Base-by-base conservation (phyloP, 2,888 invertebrate species). In the Agapostemon virescens region DNA sequence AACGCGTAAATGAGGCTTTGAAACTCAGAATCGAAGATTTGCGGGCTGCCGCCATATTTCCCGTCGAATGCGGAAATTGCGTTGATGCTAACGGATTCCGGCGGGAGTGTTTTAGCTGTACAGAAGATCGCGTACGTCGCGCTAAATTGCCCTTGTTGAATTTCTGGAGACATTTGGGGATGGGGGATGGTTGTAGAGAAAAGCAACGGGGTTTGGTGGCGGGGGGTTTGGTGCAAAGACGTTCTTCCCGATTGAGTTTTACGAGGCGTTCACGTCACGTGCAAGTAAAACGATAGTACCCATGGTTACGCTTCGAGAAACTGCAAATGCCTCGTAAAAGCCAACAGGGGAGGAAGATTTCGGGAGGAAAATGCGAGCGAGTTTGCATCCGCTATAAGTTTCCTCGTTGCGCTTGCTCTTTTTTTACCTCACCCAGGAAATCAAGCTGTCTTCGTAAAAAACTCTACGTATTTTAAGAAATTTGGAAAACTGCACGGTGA, bases 291-390 rank as follows among this genome's bases (percentile, higher is more conserved):
- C 85, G 82, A 81, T 77, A 77, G 81, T 68, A 77, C 81, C 81
- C 81, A 79, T 82, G 85, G 73, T 87, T 81, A 83, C 80, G 80
- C 75, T 81, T 69, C 69, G 74, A 82, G 82, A 77, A 86, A 81
- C 85, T 81, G 83, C 81, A 79, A 82, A 83, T 85, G 86, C 77
- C 83, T 87, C 86, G 87, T 89, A 87, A 88, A 88, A 87, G 85
- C 76, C 83, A 84, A 84, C 85, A 81, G 83, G 78, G 69, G 82
- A 77, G 68, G 76, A 78, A 83, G 84, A 84, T 87, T 87, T 83
- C 75, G 73, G 52, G 9, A 55, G 75, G 33, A 64, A 45, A 36
- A 58, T 38, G 72, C 67, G 69, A 82, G 74, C 77, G 26, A 67
- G 55, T 36, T 58, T 38, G 74, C 67, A 70, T 63, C 38, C 55